Evolutionary conservation across 2,888 invertebrate species (phyloP).

Genomic region (Temnothorax unifasciatus): DNA sequence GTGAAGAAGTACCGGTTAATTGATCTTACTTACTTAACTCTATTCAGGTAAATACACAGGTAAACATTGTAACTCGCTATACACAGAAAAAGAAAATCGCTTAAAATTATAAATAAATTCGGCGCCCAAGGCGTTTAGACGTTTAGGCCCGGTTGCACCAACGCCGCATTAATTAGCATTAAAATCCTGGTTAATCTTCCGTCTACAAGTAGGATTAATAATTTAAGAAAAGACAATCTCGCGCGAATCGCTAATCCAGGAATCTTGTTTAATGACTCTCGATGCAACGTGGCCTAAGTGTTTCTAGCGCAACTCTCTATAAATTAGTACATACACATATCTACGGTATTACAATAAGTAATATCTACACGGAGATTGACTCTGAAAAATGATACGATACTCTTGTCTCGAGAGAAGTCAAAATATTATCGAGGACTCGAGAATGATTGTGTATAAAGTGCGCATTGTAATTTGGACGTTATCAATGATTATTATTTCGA

Average conservation of each 20-base stretch:
- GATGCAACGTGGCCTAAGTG: conserved; percentile 38
- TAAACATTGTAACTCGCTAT: conserved; percentile 38
- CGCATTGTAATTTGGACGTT: conserved; percentile 31
- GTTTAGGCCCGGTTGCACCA: conserved; percentile 30
- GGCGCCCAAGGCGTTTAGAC: neutral
- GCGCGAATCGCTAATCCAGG: conserved; percentile 5
- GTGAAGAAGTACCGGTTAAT: conserved; percentile 26
- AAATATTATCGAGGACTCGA: conserved; percentile 26
- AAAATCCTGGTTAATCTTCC: neutral
- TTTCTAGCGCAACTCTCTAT: conserved; percentile 32
- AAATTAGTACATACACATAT: conserved; percentile 32
- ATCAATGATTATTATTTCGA: conserved; percentile 7
- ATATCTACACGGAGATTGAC: conserved; percentile 32
- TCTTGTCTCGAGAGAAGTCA: conserved; percentile 12
- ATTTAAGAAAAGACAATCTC: neutral
- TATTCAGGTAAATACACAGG: conserved; percentile 39
- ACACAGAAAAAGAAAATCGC: conserved; percentile 35
- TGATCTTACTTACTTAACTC: conserved; percentile 38
- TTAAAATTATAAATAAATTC: conserved; percentile 39
- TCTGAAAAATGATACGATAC: conserved; percentile 18
- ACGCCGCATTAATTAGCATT: neutral
- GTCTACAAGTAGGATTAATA: neutral
- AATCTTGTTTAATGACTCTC: neutral
- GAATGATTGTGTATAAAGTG: conserved; percentile 26
- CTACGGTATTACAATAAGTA: conserved; percentile 22